phyloP scores from a whole-genome alignment of 1,140 invertebrate genomes.

The Maconellicoccus hirsutus region DNA sequence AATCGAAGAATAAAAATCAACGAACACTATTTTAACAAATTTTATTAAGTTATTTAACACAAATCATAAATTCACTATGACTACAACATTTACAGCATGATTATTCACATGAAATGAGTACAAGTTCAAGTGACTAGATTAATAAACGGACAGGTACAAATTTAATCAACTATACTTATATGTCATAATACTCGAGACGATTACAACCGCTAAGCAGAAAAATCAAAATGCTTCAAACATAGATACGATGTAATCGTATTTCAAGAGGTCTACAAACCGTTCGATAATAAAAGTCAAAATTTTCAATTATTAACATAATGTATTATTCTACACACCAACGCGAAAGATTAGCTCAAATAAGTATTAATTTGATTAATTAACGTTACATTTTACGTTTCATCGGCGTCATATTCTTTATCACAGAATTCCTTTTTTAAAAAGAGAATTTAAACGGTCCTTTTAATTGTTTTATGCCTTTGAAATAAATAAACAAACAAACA shows the following conservation, averaged over 20 bases:
- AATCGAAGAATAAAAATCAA: too few species aligned
- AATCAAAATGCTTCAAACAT: not conserved
- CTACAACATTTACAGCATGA: not conserved
- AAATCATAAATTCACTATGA: not conserved
- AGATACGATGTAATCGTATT: too few species aligned
- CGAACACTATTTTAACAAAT: too few species aligned
- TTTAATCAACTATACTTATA: not conserved
- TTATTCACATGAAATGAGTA: constrained; percentile 7
- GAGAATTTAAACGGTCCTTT: too few species aligned
- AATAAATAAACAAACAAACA: too few species aligned
- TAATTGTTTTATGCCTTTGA: too few species aligned
- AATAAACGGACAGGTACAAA: not conserved
- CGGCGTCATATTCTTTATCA: not conserved
- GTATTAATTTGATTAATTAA: not conserved
- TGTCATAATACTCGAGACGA: not conserved
- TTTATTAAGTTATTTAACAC: not conserved
- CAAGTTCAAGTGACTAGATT: constrained; percentile 6
- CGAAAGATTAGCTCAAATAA: not conserved
- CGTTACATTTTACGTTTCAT: not conserved
- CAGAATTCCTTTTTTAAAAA: not conserved
- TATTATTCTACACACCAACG: not conserved
- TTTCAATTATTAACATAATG: not conserved
- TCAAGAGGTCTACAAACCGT: too few species aligned
- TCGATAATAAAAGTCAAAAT: too few species aligned
- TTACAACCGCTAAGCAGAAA: not conserved